phyloP scores from a whole-genome alignment of 1,140 invertebrate species.

The Hetaerina americana region DNA sequence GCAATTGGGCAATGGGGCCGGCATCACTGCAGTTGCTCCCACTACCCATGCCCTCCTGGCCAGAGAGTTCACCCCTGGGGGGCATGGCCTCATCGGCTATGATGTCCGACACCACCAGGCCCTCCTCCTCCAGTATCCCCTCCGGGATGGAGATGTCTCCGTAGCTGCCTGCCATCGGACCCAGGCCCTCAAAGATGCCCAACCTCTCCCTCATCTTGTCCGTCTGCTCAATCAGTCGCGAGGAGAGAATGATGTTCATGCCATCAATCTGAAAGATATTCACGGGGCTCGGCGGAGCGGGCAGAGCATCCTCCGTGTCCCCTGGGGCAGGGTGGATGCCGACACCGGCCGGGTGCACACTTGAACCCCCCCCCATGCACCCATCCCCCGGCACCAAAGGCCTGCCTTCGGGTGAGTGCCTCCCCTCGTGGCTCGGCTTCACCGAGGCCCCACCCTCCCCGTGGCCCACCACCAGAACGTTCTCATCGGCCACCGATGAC shows the following conservation, averaged over 20 bases:
- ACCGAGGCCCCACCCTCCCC: neutral
- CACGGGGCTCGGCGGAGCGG: neutral
- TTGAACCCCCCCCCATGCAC: neutral
- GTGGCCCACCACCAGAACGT: neutral
- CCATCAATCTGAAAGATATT: neutral
- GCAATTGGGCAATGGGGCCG: neutral
- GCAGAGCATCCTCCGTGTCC: neutral
- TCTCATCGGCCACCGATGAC: neutral
- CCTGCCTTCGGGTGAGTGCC: no score
- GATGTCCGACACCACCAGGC: constrained; percentile 40
- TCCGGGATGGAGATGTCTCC: neutral
- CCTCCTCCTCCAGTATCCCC: neutral
- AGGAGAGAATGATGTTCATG: neutral
- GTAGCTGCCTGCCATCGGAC: neutral
- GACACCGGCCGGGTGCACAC: neutral
- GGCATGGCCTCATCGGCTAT: constrained; percentile 73
- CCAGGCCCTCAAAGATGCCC: neutral
- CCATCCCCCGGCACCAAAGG: neutral
- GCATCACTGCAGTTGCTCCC: constrained; percentile 16
- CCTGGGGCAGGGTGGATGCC: neutral
- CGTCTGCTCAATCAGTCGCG: neutral
- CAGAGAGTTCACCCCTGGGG: constrained; percentile 63
- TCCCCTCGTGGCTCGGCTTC: no score
- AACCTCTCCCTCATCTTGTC: neutral
- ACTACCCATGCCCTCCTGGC: constrained; percentile 67